Percentiles rank a stretch among this genome's conserved stretches.
Conservation (phyloP, 1,140 invertebrate species). For the Cataglyphis hispanica region DNA sequence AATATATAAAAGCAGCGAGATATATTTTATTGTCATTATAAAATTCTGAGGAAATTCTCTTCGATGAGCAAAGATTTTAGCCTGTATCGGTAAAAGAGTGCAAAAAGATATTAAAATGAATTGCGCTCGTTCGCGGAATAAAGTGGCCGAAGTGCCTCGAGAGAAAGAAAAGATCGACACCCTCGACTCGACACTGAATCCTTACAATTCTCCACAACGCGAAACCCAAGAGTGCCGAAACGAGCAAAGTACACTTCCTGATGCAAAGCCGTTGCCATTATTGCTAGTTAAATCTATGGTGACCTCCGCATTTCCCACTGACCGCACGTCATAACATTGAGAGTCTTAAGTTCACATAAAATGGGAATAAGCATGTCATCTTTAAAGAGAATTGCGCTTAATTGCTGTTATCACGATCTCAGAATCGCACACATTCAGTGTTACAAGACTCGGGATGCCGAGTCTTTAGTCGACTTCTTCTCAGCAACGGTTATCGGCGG, state of each 20-base stretch:
- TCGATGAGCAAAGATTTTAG: not conserved
- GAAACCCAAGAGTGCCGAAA: constrained; percentile 41
- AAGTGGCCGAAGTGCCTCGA: constrained; percentile 19
- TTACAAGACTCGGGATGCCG: no score
- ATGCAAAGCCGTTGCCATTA: constrained; percentile 21
- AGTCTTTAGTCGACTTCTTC: not conserved
- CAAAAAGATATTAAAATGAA: constrained; percentile 9
- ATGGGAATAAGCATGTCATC: no score
- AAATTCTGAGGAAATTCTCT: not conserved
- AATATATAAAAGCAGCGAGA: not conserved
- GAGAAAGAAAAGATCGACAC: constrained; percentile 43
- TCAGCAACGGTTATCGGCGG: not conserved
- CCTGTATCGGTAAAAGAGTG: no score
- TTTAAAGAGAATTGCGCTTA: not conserved
- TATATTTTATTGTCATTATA: not conserved
- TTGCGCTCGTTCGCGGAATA: not conserved
- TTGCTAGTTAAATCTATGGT: not conserved
- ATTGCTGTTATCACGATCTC: not conserved
- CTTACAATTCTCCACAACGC: constrained; percentile 39
- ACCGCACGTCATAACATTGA: not conserved
- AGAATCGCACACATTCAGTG: not conserved
- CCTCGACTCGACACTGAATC: constrained; percentile 11
- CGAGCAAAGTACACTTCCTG: constrained; percentile 43
- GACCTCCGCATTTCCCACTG: not conserved
- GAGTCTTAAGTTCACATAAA: no score